Base-by-base conservation (phyloP, 2,888 invertebrate species). In the Drosophila mercatorum region DNA sequence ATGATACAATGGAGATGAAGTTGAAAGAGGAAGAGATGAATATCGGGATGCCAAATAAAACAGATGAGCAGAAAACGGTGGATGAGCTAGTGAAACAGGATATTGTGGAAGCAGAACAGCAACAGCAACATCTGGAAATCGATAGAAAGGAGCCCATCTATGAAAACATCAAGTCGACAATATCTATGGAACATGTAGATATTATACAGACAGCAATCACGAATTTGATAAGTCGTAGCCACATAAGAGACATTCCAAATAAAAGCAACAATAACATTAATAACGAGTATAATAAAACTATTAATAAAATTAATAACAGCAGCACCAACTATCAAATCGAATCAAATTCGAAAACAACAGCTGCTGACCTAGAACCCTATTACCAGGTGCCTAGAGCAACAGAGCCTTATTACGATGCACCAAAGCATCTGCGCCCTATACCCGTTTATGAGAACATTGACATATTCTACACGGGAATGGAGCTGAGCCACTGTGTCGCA, bases 401-500 rank as follows among this genome's bases (percentile, higher is more conserved):
- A 40, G 93, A 93, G 67, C 93, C 93, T 41, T 92, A 93, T 65
- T 93, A 93, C 72, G 93, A 93, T 84, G 92, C 92, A 47, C 93
- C 93, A 64, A 92, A 92, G 74, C 88, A 91, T 62, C 73, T 89
- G 84, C 93, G 94, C 67, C 93, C 94, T 12, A 92, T 95, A 36
- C 95, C 95, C 2, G 90, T 95, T 41, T 95, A 95, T 86, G 95
- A 95, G 83, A 95, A 95, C 78, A 94, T 95, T 56, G 94, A 95
- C 71, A 93, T 95, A 70, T 94, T 94, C 86, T 94, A 94, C 73
- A 81, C 81, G 66, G 83, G 91, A 28, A 59, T 85, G 70, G 80
- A 89, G 61, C 72, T 83, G 49, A 38, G 70, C 34, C 56, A 80
- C 57, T 58, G 40, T 22, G 41, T 43, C 4, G 12, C 59, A 6